Base-by-base conservation (phyloP, 2,113 vertebrate genomes). In the Sterna hirundo region DNA sequence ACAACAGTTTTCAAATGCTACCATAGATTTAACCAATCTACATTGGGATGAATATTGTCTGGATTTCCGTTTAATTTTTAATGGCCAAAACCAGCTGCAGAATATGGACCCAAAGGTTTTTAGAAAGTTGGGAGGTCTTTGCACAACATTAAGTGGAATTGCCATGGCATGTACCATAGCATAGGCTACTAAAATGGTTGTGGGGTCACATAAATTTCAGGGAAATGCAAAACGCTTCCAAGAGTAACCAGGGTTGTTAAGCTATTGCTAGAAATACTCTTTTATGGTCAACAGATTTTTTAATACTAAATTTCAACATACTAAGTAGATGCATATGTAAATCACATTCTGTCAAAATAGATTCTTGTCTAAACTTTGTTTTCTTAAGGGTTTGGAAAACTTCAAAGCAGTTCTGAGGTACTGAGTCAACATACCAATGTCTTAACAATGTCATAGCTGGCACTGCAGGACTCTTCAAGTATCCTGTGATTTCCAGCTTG, bases 141-240 rank as follows among this genome's bases (percentile, higher is more conserved):
- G 61, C 51, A 54, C 23, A 86, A 30, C 0, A 0, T 42, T 65
- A 44, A 85, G 55, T 70, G 49, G 66, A 84, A 85, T 94, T 68
- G 29, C 62, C 26, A 2, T 87, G 44, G 36, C 32, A 52, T 64
- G 58, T 55, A 38, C 18, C 9, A 20, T 52, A 86, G 27, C 2
- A 3, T 40, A 58, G 42, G 47, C 29, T 90, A 32, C 55, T 91
- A 36, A 91, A 93, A 78, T 64, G 25, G 13, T 76, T 87, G 66
- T 51, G 21, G 58, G 77, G 83, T 85, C 46, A 42, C 51, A 51
- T 66, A 40, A 36, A 47, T 76, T 97, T 90, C 36, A 81, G 52
- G 42, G 60, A 93, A 95, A 85, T 66, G 25, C 78, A 55, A 93
- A 95, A 85, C 62, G 25, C 78, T 95, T 96, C 82, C 81, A 86